Evolutionary conservation across 2,888 invertebrate species (phyloP).

Genomic region (Drosophila testacea): DNA sequence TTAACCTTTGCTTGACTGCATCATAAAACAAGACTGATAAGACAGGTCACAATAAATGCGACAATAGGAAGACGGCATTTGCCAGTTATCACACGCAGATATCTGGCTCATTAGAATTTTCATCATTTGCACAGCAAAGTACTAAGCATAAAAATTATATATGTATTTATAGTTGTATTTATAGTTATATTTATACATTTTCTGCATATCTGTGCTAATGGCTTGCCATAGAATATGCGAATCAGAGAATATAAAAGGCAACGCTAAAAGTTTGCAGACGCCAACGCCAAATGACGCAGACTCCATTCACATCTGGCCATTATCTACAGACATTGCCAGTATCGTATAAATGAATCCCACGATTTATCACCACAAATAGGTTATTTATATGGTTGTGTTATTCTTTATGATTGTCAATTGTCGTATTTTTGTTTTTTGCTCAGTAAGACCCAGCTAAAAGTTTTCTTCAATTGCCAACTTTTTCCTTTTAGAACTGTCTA

Average conservation of each 20-base stretch:
- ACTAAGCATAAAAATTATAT: conserved; percentile 64
- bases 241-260: conserved; percentile 5
- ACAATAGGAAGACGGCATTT: conserved; percentile 22
- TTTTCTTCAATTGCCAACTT: conserved; percentile 39
- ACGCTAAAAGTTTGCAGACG: conserved; percentile 56
- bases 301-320: conserved; percentile 19
- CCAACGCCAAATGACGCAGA: conserved; percentile 28
- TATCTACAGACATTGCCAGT: conserved; percentile 35
- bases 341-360: conserved; percentile 18
- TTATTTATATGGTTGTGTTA: conserved; percentile 59
- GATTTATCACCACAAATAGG: conserved; percentile 57
- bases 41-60: conserved; percentile 34
- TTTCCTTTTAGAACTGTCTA: conserved; percentile 5
- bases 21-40: conserved; percentile 66
- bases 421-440: conserved; percentile 27
- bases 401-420: conserved; percentile 43
- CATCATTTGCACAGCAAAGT: conserved; percentile 34
- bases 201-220: conserved; percentile 52
- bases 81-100: neutral
- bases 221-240: conserved; percentile 25
- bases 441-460: neutral
- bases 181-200: conserved; percentile 16
- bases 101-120: conserved; percentile 25
- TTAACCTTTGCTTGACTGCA: conserved; percentile 27
- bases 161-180: conserved; percentile 24